Conservation (phyloP, 1,140 invertebrate species). For the Drosophila bipectinata region DNA sequence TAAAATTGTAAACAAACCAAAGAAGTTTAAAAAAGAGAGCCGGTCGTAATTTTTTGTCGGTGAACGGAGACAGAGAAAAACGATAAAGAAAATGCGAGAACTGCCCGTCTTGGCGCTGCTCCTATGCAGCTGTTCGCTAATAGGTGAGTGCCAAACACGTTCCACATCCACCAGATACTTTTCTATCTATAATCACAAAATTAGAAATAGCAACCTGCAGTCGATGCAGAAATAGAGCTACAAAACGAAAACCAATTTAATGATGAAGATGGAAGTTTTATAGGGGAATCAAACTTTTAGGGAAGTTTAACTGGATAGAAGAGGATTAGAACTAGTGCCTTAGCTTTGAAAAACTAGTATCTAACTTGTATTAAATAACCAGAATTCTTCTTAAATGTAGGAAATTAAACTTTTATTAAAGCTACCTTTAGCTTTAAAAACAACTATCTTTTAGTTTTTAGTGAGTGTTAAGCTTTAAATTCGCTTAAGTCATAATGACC, state of each 20-base stretch:
- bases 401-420: too few relatives aligned
- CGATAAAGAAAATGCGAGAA: conserved; percentile 66
- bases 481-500: background rate
- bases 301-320: too few relatives aligned
- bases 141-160: conserved; percentile 57
- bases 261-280: background rate
- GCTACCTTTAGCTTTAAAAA: too few relatives aligned
- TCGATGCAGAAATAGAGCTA: conserved; percentile 2
- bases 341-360: too few relatives aligned
- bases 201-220: conserved; percentile 14
- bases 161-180: conserved; percentile 13
- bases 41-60: conserved; percentile 6
- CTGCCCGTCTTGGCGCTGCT: conserved; percentile 44
- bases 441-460: too few relatives aligned
- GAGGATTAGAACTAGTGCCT: too few relatives aligned
- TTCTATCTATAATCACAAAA: conserved; percentile 63
- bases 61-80: conserved; percentile 14
- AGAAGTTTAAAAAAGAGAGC: conserved; percentile 20
- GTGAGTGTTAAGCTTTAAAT: too few relatives aligned
- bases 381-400: too few relatives aligned
- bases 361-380: too few relatives aligned
- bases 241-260: conserved; percentile 6
- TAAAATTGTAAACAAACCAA: conserved; percentile 42
- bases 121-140: conserved; percentile 70
- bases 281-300: too few relatives aligned